phyloP scores from a whole-genome alignment of 2,113 vertebrate genomes.

The Periophthalmodon schlosseri region DNA sequence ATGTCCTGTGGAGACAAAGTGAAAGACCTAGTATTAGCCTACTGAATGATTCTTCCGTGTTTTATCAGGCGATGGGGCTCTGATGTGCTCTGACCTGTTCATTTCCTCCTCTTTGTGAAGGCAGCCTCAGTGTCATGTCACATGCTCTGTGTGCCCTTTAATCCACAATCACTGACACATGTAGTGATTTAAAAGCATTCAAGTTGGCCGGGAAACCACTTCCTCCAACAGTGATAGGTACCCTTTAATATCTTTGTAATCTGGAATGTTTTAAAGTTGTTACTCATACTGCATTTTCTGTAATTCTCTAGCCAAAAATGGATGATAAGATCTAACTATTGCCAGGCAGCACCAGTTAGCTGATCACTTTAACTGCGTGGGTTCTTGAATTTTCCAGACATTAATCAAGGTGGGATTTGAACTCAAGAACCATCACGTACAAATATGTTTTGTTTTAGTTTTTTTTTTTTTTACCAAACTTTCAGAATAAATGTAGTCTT shows the following conservation, averaged over 20 bases:
- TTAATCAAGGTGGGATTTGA: conserved; percentile 5
- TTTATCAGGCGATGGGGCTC: neutral
- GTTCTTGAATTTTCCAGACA: conserved; percentile 12
- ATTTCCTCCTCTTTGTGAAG: conserved; percentile 17
- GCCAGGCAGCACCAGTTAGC: conserved; percentile 20
- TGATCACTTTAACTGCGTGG: conserved; percentile 17
- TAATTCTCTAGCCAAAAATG: conserved; percentile 20
- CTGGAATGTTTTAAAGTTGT: conserved; percentile 43
- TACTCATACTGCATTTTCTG: conserved; percentile 26
- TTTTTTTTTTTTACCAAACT: neutral
- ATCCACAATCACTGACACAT: conserved; percentile 77
- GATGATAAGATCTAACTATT: conserved; percentile 33
- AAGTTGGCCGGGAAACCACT: conserved; percentile 64
- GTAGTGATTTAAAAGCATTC: conserved; percentile 69
- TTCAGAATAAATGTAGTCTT: neutral
- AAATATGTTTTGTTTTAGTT: neutral
- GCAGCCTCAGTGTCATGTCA: conserved; percentile 41
- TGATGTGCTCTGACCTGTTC: neutral
- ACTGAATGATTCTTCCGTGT: neutral
- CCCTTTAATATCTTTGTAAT: conserved; percentile 30
- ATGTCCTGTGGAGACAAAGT: conserved; percentile 13
- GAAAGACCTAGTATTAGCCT: conserved; percentile 10
- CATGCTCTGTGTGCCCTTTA: conserved; percentile 40
- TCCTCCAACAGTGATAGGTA: conserved; percentile 49
- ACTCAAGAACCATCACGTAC: neutral